These are phyloP conservation scores for Monoplex corrugatus DNA, from an alignment of 2,888 invertebrate genomes.

Conservation along the genomic window DNA sequence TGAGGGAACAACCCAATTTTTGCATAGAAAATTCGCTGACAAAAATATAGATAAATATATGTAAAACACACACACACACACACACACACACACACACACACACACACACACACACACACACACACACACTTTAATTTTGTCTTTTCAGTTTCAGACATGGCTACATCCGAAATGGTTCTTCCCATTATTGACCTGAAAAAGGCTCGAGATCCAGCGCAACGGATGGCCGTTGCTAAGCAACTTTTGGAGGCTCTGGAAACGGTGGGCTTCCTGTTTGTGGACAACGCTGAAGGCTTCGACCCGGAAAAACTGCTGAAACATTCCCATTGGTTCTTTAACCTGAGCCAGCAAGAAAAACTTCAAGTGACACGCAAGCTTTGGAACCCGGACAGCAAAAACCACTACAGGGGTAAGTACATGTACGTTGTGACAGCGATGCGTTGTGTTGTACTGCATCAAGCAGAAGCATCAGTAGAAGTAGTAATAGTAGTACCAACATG, in stretches of 20 bases:
- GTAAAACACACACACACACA: no score
- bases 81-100: no score
- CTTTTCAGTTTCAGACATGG: no score
- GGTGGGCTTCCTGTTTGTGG: constrained; percentile 67
- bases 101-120: no score
- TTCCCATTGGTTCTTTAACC: constrained; percentile 65
- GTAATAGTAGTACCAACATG: no score
- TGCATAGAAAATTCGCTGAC: no score
- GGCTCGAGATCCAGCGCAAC: constrained; percentile 57
- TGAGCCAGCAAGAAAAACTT: constrained; percentile 59
- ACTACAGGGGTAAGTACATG: constrained; percentile 57
- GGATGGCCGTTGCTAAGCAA: constrained; percentile 57
- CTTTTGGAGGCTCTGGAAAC: constrained; percentile 67
- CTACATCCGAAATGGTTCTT: constrained; percentile 38
- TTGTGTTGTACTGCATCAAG: no score
- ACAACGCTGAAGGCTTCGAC: constrained; percentile 65
- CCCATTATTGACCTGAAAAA: constrained; percentile 66
- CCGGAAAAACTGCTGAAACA: constrained; percentile 59
- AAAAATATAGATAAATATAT: no score
- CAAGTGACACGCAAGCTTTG: constrained; percentile 60
- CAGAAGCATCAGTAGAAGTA: no score
- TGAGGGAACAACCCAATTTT: no score
- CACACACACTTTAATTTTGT: no score
- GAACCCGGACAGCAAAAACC: constrained; percentile 62
- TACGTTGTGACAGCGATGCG: background rate